Evolutionary conservation across 1,140 invertebrate species (phyloP).

Genomic region (Leguminivora glycinivorella): DNA sequence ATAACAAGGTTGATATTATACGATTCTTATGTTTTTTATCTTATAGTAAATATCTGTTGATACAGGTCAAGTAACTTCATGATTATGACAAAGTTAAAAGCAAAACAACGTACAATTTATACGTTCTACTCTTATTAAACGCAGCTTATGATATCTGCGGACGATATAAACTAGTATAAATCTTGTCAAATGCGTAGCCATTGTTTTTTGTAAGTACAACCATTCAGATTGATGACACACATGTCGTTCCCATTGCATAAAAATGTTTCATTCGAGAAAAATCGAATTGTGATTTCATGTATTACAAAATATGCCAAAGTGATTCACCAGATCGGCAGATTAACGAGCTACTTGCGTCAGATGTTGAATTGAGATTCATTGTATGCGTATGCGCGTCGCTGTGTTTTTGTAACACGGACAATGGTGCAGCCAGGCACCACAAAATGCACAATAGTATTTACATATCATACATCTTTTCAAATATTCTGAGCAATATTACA

Average conservation of each 20-base stretch:
- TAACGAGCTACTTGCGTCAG: neutral
- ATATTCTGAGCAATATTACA: neutral
- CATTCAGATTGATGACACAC: neutral
- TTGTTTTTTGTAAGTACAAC: neutral
- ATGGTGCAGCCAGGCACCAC: neutral
- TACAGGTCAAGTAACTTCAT: no score
- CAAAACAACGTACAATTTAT: no score
- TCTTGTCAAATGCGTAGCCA: no score
- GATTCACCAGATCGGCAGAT: neutral
- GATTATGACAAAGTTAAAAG: no score
- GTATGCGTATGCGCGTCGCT: neutral
- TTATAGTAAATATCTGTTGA: no score
- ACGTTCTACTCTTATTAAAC: no score
- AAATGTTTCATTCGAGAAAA: neutral
- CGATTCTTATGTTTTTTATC: no score
- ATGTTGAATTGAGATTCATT: slow-evolving; percentile 15
- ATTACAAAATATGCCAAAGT: neutral
- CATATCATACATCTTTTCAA: neutral
- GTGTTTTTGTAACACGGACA: slow-evolving; percentile 1
- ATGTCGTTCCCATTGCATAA: neutral
- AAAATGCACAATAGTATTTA: neutral
- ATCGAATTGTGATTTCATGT: neutral
- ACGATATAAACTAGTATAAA: no score
- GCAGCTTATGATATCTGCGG: no score
- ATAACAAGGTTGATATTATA: no score